Evolutionary conservation across 1,140 invertebrate species (phyloP), one percentile per base, ranked within the genome.

Genomic region (Lucilia cuprina): DNA sequence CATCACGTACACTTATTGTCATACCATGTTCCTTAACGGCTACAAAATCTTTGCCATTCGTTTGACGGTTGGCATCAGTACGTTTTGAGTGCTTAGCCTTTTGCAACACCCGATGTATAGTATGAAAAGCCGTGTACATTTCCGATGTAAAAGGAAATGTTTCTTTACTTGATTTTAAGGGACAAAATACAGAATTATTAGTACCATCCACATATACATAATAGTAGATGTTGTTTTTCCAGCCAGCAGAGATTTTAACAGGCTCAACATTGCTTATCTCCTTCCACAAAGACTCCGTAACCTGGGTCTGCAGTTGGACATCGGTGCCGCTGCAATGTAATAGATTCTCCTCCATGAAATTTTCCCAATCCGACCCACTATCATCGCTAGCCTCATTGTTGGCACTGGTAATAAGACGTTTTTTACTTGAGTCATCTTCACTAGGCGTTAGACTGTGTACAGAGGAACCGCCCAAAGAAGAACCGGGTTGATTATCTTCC

Each of bases 41-140:
- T 14, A 96, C 94, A 75, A 96, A 91, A 87, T 95, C 95, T 91
- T 95, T 95, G 86, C 85, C 94, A 92, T 41, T 92, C 91, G 94
- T 93, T 84, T 94, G 93, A 88, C 86, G 94, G 92, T 3, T 30
- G 25, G 25, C 25, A 30, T 30, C 25, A 85, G 93, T 93, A 86
- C 94, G 86, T 84, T 92, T 91, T 47, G 19, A 19, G 5, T 87
- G 85, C 35, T 89, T 93, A 25, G 95, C 94, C 86, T 96, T 95
- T 88, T 95, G 93, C 30, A 96, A 89, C 2, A 96, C 86, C 60
- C 91, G 92, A 86, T 96, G 95, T 87, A 96, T 96, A 60, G 92
- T 92, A 84, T 94, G 94, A 87, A 94, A 94, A 47, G 94, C 94
- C 83, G 89, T 91, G 60, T 94, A 93, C 86, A 96, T 96, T 74